Evolutionary conservation across 2,888 invertebrate genomes (phyloP).

Genomic region (Scotopteryx bipunctaria): DNA sequence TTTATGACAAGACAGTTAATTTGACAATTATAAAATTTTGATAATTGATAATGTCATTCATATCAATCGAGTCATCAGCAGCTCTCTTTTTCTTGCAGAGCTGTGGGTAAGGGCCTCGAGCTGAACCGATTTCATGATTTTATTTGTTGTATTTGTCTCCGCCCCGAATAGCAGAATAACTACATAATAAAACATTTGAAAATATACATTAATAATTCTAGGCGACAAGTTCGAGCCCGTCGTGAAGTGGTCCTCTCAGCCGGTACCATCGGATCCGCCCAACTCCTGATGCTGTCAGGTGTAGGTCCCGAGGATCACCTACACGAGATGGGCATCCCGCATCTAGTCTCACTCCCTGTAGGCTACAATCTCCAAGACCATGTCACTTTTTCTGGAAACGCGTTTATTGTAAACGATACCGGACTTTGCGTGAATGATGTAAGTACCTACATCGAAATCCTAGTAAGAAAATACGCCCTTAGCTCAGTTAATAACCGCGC

Average conservation of each 20-base stretch:
- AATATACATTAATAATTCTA: constrained; percentile 34
- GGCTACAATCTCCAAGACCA: constrained; percentile 93
- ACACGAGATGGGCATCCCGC: constrained; percentile 81
- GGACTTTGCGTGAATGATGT: constrained; percentile 86
- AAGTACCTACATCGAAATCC: constrained; percentile 41
- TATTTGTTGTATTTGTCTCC: too few relatives aligned
- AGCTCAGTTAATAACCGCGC: background rate
- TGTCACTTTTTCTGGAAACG: constrained; percentile 87
- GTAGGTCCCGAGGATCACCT: constrained; percentile 88
- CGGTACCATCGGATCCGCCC: constrained; percentile 93
- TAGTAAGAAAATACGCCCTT: background rate
- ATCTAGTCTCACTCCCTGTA: constrained; percentile 87
- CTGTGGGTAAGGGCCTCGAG: too few relatives aligned
- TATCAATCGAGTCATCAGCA: too few relatives aligned
- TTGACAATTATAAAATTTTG: too few relatives aligned
- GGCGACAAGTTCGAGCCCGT: constrained; percentile 76
- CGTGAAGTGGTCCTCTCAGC: constrained; percentile 92
- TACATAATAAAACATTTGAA: background rate
- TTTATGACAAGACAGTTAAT: too few relatives aligned
- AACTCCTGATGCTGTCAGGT: constrained; percentile 93
- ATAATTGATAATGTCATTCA: too few relatives aligned
- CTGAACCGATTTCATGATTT: too few relatives aligned
- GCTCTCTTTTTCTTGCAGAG: too few relatives aligned
- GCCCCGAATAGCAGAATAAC: too few relatives aligned
- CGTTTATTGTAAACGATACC: constrained; percentile 88